phyloP scores from a whole-genome alignment of 2,797 vertebrate genomes.

The Pseudochromis fuscus region DNA sequence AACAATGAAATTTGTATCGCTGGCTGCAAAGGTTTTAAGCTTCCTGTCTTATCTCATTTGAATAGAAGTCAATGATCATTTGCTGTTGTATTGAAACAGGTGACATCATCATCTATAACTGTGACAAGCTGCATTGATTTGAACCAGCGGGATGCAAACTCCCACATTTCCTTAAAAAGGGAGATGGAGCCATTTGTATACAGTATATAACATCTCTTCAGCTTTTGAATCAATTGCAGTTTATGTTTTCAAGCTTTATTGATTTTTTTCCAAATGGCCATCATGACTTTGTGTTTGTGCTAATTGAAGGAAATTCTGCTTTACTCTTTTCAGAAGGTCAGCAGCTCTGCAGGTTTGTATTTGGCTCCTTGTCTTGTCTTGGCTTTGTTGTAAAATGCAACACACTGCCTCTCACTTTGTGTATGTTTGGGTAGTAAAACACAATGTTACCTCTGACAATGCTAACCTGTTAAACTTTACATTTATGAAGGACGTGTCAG shows the following conservation, averaged over 20 bases:
- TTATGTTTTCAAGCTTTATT: conserved; percentile 67
- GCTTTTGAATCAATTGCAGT: conserved; percentile 58
- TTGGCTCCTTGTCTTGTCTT: conserved; percentile 13
- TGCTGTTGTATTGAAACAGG: conserved; percentile 5
- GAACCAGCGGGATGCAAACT: conserved; percentile 11
- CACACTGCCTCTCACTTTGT: no score
- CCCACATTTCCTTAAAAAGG: conserved; percentile 29
- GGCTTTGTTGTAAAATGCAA: conserved; percentile 10
- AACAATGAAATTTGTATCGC: background rate
- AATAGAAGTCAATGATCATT: conserved; percentile 23
- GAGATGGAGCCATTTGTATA: conserved; percentile 35
- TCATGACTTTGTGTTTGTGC: conserved; percentile 59
- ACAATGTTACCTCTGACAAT: no score
- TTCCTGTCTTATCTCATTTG: background rate
- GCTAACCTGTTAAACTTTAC: no score
- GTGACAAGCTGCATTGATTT: conserved; percentile 53
- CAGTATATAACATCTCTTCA: conserved; percentile 33
- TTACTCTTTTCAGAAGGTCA: conserved; percentile 44
- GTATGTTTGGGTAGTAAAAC: no score
- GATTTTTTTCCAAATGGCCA: conserved; percentile 64
- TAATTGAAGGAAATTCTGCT: conserved; percentile 62
- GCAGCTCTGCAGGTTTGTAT: conserved; percentile 8
- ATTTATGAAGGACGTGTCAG: background rate
- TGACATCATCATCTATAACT: conserved; percentile 10
- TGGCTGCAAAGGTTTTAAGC: background rate